Evolutionary conservation across 2,888 invertebrate genomes (phyloP), one percentile per base, ranked within the genome.

Genomic region (Abrostola triplasia): DNA sequence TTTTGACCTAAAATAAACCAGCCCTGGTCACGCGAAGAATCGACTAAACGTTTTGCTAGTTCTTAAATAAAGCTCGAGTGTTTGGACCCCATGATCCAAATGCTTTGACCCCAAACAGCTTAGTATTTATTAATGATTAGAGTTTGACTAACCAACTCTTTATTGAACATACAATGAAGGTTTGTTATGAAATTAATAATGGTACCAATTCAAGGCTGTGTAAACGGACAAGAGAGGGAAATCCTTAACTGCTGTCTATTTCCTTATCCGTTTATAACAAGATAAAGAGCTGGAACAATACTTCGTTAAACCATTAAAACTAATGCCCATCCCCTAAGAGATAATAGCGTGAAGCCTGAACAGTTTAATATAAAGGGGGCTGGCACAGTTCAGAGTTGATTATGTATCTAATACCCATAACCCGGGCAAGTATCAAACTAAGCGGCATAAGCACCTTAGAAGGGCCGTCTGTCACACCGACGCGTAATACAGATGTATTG

Each of bases 331-430:
- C 77, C 50, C 41, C 71, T 72, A 58, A 55, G 5, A 58, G 58
- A 59, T 66, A 68, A 65, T 68, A 60, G 59, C 48, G 56, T 55
- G 56, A 68, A 68, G 69, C 59, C 51, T 61, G 68, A 62, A 56
- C 59, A 59, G 70, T 66, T 68, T 70, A 72, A 58, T 67, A 73
- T 67, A 72, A 70, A 64, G 64, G 59, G 47, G 64, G 63, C 53
- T 9, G 48, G 63, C 53, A 71, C 50, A 74, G 69, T 66, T 71
- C 57, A 42, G 60, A 71, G 78, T 78, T 82, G 77, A 82, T 82
- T 80, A 80, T 78, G 71, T 78, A 78, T 72, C 71, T 81, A 73
- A 75, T 74, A 69, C 75, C 67, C 67, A 79, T 82, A 82, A 71
- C 67, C 73, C 53, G 68, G 58, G 61, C 73, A 72, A 76, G 71